phyloP scores from a whole-genome alignment of 2,113 vertebrate genomes.

The Pterocles burchelli region DNA sequence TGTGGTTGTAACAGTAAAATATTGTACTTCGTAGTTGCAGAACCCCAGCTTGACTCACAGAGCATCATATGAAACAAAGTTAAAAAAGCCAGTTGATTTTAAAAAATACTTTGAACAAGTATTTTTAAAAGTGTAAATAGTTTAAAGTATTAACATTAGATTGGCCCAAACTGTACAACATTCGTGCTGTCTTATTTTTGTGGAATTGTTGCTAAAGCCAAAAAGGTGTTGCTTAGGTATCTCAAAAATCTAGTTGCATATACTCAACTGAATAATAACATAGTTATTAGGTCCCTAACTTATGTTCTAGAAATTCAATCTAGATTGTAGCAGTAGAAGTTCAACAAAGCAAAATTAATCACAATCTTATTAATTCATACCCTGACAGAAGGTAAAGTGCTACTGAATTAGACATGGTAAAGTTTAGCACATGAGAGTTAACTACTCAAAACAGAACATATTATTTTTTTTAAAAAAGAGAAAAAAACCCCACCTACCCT shows the following conservation, averaged over 20 bases:
- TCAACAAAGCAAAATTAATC: not conserved
- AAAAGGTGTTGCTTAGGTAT: not conserved
- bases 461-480: not conserved
- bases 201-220: not conserved
- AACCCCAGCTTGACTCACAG: not conserved
- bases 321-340: not conserved
- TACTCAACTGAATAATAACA: not conserved
- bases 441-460: not conserved
- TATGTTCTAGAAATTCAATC: not conserved
- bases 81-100: not conserved
- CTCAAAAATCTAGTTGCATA: not conserved
- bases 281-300: not conserved
- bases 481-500: fast-evolving
- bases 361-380: not conserved
- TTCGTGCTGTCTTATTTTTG: not conserved
- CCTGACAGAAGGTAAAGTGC: not conserved
- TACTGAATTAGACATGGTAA: not conserved
- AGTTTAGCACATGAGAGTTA: not conserved
- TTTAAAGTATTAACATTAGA: not conserved
- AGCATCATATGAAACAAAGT: not conserved
- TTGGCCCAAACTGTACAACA: not conserved
- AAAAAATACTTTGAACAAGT: not conserved
- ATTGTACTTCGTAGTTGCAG: not conserved
- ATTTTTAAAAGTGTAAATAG: not conserved
- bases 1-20: not conserved